phyloP scores from a whole-genome alignment of 2,888 invertebrate genomes.

The Ennomos fuscantarius region DNA sequence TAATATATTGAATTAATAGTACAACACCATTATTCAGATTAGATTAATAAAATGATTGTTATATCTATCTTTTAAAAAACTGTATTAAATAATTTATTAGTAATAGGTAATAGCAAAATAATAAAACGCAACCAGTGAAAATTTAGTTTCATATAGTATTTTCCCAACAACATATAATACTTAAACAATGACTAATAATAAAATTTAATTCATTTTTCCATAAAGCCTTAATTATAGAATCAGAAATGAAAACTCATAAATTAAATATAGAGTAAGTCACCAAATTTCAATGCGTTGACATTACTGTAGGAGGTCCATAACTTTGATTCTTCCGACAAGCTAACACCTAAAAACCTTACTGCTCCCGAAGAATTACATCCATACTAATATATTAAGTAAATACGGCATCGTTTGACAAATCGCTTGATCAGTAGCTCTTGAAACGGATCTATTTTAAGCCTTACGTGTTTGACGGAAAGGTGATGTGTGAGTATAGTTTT shows the following conservation, averaged over 20 bases:
- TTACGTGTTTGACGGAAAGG: slow-evolving; percentile 33
- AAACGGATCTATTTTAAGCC: slow-evolving; percentile 32
- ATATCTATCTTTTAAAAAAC: no score
- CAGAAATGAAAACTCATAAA: background rate
- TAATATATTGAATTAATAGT: no score
- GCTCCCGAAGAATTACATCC: slow-evolving; percentile 67
- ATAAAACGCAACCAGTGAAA: no score
- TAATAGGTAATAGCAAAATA: no score
- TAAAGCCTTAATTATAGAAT: no score
- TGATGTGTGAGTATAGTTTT: slow-evolving; percentile 31
- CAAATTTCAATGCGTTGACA: slow-evolving; percentile 19
- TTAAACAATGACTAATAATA: no score
- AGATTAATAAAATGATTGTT: no score
- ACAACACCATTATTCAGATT: no score
- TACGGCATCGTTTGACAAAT: slow-evolving; percentile 68
- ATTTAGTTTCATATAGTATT: no score
- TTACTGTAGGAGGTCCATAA: slow-evolving; percentile 50
- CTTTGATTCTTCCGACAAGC: slow-evolving; percentile 55
- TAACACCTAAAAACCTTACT: slow-evolving; percentile 65
- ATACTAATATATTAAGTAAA: slow-evolving; percentile 75
- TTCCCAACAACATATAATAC: no score
- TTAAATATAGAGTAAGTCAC: slow-evolving; percentile 3
- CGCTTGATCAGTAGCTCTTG: slow-evolving; percentile 62
- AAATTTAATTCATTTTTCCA: no score
- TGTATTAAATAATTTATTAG: no score